These are phyloP conservation scores for Pharmacophagus antenor DNA, from an alignment of 2,888 invertebrate species.

Conservation along the genomic window DNA sequence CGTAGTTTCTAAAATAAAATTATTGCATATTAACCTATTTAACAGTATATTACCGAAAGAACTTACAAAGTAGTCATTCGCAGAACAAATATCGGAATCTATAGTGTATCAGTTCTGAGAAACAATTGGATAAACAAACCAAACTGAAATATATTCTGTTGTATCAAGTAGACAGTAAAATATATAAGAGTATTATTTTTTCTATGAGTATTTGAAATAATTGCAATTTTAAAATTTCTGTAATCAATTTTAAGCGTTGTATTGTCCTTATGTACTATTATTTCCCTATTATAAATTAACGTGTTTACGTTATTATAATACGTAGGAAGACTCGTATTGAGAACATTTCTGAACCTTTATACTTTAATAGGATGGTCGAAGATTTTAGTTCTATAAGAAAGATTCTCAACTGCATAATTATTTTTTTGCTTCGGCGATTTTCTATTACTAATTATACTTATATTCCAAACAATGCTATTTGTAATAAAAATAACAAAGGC, in stretches of 20 bases:
- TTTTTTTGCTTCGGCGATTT: background rate
- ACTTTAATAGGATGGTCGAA: background rate
- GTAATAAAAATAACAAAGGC: background rate
- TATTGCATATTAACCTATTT: background rate
- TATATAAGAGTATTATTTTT: background rate
- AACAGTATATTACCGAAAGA: background rate
- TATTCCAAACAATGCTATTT: background rate
- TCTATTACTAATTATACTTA: background rate
- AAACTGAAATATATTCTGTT: background rate
- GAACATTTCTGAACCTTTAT: background rate
- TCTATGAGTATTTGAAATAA: background rate
- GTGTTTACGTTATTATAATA: background rate
- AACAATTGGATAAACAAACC: background rate
- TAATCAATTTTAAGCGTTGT: too few species aligned
- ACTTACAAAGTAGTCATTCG: background rate
- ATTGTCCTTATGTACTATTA: too few species aligned
- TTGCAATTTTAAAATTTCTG: background rate
- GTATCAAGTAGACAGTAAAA: background rate
- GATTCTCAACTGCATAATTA: background rate
- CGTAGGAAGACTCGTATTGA: background rate
- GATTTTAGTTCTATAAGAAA: background rate
- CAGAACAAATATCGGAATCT: background rate
- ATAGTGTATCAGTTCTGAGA: background rate
- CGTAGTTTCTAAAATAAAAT: constrained; percentile 2
- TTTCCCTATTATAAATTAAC: too few species aligned